Percentiles rank a stretch among this genome's conserved stretches.
phyloP scores from a whole-genome alignment of 2,113 vertebrate genomes.

The Budorcas taxicolor region DNA sequence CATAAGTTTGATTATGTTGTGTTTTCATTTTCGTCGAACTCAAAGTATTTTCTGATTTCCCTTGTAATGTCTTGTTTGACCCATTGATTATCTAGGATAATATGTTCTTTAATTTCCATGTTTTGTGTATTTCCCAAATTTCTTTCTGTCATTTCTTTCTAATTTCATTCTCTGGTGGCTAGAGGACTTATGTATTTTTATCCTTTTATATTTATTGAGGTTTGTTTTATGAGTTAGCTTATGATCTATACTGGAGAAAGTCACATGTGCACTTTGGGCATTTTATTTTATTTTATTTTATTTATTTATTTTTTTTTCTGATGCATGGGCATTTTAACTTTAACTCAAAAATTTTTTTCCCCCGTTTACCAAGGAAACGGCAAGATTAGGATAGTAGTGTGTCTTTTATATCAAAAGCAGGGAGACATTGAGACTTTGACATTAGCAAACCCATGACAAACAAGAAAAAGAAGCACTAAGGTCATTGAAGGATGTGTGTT shows the following conservation, averaged over 20 bases:
- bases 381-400: neutral
- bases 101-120: neutral
- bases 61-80: neutral
- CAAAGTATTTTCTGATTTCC: neutral
- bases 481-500: neutral
- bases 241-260: neutral
- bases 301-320: no score
- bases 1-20: neutral
- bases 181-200: neutral
- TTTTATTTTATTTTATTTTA: neutral
- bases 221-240: neutral
- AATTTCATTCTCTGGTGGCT: neutral
- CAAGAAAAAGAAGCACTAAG: neutral
- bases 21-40: neutral
- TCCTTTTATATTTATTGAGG: neutral
- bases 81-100: neutral
- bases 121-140: neutral
- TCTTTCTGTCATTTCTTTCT: neutral
- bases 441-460: neutral
- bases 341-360: neutral
- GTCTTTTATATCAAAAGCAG: neutral
- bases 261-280: neutral
- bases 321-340: neutral
- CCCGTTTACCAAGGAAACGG: neutral
- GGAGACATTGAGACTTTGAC: neutral